Evolutionary conservation across 1,140 invertebrate genomes (phyloP).

Genomic region (Drosophila obscura): DNA sequence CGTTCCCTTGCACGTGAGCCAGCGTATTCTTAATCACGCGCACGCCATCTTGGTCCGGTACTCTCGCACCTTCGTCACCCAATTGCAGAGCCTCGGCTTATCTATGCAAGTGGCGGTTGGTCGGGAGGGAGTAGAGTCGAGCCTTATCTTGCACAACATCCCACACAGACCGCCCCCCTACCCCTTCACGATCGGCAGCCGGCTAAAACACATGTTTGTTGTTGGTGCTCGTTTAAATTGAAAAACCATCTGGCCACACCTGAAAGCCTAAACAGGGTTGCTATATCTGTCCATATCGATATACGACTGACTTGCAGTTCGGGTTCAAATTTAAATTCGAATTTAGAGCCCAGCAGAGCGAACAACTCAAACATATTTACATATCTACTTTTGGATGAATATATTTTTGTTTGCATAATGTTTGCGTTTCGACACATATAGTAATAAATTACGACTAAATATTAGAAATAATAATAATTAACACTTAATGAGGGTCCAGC

Average conservation of each 20-base stretch:
- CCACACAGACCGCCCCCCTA: no score
- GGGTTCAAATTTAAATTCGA: constrained; percentile 5
- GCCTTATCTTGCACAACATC: constrained; percentile 4
- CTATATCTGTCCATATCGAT: constrained; percentile 30
- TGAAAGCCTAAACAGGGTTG: not conserved
- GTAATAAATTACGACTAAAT: constrained; percentile 72
- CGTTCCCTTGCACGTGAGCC: constrained; percentile 57
- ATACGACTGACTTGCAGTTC: not conserved
- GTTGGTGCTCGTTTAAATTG: not conserved
- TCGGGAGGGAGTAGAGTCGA: constrained; percentile 10
- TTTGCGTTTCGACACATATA: constrained; percentile 59
- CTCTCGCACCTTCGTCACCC: constrained; percentile 8
- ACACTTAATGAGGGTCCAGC: constrained; percentile 70
- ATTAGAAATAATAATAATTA: constrained; percentile 77
- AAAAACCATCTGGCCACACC: constrained; percentile 25
- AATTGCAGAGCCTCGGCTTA: constrained; percentile 58
- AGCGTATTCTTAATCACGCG: constrained; percentile 39
- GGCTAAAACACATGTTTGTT: not conserved
- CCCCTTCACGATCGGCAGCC: not conserved
- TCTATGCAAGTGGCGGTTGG: constrained; percentile 54
- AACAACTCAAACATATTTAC: not conserved
- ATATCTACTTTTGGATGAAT: constrained; percentile 51
- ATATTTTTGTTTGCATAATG: constrained; percentile 61
- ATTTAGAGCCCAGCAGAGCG: not conserved
- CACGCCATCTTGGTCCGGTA: constrained; percentile 50